These are phyloP conservation scores for Antheraea assamensis DNA, from an alignment of 2,888 invertebrate genomes.

Conservation along the genomic window DNA sequence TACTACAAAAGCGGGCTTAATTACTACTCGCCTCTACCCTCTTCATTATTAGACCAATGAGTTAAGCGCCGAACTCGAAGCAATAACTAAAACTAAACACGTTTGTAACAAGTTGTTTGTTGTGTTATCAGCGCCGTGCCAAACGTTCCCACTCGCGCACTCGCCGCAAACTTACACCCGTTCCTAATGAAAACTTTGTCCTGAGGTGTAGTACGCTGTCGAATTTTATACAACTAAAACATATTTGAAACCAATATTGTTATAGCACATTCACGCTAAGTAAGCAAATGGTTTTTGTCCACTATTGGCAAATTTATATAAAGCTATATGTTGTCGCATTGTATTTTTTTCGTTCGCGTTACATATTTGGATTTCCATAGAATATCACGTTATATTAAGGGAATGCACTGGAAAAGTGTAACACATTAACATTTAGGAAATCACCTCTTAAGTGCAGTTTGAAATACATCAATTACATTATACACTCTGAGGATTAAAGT, in stretches of 20 bases:
- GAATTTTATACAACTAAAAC: slow-evolving; percentile 54
- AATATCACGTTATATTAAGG: too few species aligned
- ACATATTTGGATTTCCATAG: too few species aligned
- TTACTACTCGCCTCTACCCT: slow-evolving; percentile 63
- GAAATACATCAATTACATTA: too few species aligned
- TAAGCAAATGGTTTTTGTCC: neutral
- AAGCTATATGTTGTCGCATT: too few species aligned
- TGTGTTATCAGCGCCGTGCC: slow-evolving; percentile 79
- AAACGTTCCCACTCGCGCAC: slow-evolving; percentile 73
- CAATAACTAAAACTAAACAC: slow-evolving; percentile 82
- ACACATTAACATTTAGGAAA: too few species aligned
- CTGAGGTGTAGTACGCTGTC: slow-evolving; percentile 59
- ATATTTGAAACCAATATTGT: slow-evolving; percentile 13
- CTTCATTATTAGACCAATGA: slow-evolving; percentile 78
- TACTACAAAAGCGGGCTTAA: slow-evolving; percentile 62
- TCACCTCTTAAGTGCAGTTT: too few species aligned
- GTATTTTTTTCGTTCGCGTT: too few species aligned
- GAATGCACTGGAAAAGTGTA: too few species aligned
- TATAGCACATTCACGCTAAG: neutral
- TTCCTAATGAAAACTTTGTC: slow-evolving; percentile 77
- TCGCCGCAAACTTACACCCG: slow-evolving; percentile 73
- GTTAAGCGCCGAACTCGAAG: slow-evolving; percentile 77
- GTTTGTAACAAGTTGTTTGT: slow-evolving; percentile 82
- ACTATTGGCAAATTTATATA: too few species aligned
- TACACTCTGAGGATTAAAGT: too few species aligned